phyloP scores from a whole-genome alignment of 1,140 invertebrate species.

The Dolichoris vasculosae region DNA sequence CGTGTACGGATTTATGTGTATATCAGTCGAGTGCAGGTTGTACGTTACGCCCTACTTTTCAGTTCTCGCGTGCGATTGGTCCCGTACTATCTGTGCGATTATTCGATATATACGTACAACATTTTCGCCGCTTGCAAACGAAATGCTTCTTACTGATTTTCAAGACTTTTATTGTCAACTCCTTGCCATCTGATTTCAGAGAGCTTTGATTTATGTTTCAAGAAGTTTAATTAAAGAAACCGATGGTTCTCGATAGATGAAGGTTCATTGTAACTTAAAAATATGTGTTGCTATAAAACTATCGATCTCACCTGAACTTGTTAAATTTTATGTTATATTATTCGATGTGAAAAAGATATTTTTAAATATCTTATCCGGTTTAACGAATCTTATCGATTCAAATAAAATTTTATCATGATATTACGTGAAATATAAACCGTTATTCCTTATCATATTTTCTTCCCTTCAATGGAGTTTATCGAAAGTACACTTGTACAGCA shows the following conservation, averaged over 20 bases:
- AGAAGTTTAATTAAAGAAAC: neutral
- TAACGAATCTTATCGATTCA: too few relatives aligned
- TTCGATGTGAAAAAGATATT: too few relatives aligned
- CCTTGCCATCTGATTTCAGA: neutral
- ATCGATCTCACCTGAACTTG: too few relatives aligned
- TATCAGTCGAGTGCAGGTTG: conserved; percentile 13
- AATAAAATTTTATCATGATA: too few relatives aligned
- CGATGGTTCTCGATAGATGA: neutral
- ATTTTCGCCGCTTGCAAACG: too few relatives aligned
- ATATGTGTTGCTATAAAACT: neutral
- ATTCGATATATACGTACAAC: neutral
- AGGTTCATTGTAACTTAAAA: neutral
- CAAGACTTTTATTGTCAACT: neutral
- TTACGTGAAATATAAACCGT: too few relatives aligned
- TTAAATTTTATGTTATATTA: too few relatives aligned
- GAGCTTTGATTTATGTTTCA: neutral
- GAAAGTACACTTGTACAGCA: too few relatives aligned
- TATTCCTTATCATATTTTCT: too few relatives aligned
- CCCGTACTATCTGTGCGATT: neutral
- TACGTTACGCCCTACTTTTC: neutral
- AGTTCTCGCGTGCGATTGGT: neutral
- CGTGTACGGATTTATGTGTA: neutral
- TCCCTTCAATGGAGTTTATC: too few relatives aligned
- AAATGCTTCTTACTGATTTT: too few relatives aligned
- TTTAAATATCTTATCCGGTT: too few relatives aligned